A percentile compares a stretch with the other conserved stretches of the same genome.
Conservation (phyloP, 2,888 invertebrate species). For the Xestia xanthographa region DNA sequence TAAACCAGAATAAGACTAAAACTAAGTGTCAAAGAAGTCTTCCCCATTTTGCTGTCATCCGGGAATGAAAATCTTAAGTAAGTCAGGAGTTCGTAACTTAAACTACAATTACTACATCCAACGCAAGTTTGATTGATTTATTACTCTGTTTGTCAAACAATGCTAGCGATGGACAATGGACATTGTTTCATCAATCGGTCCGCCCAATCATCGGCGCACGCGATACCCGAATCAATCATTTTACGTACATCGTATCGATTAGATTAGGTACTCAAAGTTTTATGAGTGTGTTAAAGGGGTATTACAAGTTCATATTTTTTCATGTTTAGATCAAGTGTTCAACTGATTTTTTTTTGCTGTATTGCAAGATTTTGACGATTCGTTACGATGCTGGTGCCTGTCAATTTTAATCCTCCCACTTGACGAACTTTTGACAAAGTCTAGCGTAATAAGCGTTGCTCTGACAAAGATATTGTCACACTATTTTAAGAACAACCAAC, state of each 20-base stretch:
- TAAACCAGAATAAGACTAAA: no score
- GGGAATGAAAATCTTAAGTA: neutral
- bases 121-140: conserved; percentile 87
- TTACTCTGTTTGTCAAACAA: conserved; percentile 81
- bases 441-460: neutral
- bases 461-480: no score
- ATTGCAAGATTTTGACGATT: neutral
- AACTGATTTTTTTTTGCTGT: neutral
- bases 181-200: conserved; percentile 76
- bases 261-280: conserved; percentile 49
- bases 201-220: conserved; percentile 72
- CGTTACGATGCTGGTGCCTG: neutral
- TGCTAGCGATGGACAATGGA: conserved; percentile 80
- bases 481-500: no score
- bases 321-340: neutral
- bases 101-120: conserved; percentile 71
- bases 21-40: neutral
- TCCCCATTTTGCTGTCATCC: neutral
- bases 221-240: conserved; percentile 67
- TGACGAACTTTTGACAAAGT: neutral
- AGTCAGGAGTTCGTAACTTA: conserved; percentile 59
- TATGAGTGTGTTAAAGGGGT: neutral
- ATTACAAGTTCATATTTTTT: neutral
- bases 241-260: conserved; percentile 53
- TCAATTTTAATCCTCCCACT: neutral